phyloP scores from a whole-genome alignment of 2,888 invertebrate genomes.

The Phalera bucephala region DNA sequence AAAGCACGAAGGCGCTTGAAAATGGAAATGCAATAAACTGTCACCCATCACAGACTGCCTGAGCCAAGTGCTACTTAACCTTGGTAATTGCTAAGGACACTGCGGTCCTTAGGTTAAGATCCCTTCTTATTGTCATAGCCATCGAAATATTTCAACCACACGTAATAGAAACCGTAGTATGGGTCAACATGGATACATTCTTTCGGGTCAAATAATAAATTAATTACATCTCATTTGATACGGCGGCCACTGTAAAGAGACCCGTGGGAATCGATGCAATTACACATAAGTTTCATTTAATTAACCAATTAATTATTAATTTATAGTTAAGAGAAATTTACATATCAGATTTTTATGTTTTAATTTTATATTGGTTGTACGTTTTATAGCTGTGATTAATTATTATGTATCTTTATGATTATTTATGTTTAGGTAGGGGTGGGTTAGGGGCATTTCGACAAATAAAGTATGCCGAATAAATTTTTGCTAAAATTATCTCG shows the following conservation, averaged over 20 bases:
- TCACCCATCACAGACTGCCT: no score
- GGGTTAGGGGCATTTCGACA: no score
- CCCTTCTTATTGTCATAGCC: neutral
- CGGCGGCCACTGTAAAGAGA: constrained; percentile 13
- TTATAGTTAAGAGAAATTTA: neutral
- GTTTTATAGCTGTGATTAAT: no score
- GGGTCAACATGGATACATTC: constrained; percentile 8
- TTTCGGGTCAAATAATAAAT: constrained; percentile 24
- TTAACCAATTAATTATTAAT: neutral
- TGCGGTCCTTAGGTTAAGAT: no score
- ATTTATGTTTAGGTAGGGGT: no score
- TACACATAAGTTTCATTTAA: constrained; percentile 3
- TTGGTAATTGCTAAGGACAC: no score
- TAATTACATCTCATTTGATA: constrained; percentile 17
- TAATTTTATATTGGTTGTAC: neutral
- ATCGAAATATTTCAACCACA: constrained; percentile 5
- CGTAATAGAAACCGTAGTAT: constrained; percentile 14
- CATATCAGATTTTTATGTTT: neutral
- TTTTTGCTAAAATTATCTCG: no score
- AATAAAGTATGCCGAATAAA: no score
- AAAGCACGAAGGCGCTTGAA: no score
- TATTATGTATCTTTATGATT: no score
- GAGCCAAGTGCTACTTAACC: no score
- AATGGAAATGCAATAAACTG: no score
- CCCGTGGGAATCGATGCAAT: constrained; percentile 28